Evolutionary conservation across 2,797 vertebrate genomes (phyloP).

Genomic region (Mallotus villosus): DNA sequence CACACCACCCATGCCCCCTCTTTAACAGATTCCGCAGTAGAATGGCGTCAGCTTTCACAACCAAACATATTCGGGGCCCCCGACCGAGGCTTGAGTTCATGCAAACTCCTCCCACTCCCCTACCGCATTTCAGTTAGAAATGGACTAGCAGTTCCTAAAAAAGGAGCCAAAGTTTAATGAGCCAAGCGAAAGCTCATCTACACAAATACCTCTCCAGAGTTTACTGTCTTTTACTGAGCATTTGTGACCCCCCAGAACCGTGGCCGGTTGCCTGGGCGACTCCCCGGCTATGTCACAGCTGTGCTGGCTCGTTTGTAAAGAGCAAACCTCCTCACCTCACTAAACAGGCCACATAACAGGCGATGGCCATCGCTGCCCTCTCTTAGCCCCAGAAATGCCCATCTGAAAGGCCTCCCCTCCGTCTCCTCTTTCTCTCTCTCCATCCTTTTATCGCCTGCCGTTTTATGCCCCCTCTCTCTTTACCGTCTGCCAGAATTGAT

Average conservation of each 20-base stretch:
- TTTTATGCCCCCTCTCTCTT: slow-evolving; percentile 58
- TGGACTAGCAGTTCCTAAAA: too few species aligned
- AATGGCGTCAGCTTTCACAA: neutral
- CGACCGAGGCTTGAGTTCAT: neutral
- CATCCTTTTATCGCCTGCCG: slow-evolving; percentile 79
- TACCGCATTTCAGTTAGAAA: too few species aligned
- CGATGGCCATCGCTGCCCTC: slow-evolving; percentile 46
- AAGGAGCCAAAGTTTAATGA: too few species aligned
- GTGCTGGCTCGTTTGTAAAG: slow-evolving; percentile 69
- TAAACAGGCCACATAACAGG: slow-evolving; percentile 42
- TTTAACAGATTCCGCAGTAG: slow-evolving; percentile 17
- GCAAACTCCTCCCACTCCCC: too few species aligned
- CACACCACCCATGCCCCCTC: neutral
- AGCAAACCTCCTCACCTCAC: slow-evolving; percentile 39
- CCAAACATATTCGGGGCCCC: neutral
- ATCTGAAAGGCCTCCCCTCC: slow-evolving; percentile 59
- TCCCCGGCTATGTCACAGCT: slow-evolving; percentile 79
- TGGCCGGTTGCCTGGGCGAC: slow-evolving; percentile 78
- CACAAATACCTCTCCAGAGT: neutral
- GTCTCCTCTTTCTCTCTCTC: slow-evolving; percentile 75
- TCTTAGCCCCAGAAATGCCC: slow-evolving; percentile 63
- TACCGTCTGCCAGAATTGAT: slow-evolving; percentile 68
- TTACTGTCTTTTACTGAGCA: slow-evolving; percentile 19
- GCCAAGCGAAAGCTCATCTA: too few species aligned
- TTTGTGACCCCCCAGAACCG: slow-evolving; percentile 38